Conservation (phyloP, 2,888 invertebrate species). For the Helobdella robusta region DNA sequence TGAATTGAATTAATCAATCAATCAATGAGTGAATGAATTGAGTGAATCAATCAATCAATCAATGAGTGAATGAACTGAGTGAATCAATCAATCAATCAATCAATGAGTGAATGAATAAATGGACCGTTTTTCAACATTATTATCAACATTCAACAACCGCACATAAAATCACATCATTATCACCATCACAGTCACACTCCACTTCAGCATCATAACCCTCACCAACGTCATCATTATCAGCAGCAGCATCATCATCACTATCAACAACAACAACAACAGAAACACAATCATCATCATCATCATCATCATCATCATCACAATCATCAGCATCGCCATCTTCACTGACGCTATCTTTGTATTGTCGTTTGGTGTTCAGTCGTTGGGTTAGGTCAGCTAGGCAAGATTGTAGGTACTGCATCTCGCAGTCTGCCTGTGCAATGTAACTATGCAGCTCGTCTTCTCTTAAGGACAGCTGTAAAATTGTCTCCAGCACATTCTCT, state of each 20-base stretch:
- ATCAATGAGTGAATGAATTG: neutral
- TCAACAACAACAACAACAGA: neutral
- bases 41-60: neutral
- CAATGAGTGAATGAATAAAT: neutral
- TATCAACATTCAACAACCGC: neutral
- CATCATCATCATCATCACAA: neutral
- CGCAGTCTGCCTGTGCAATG: neutral
- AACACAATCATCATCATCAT: neutral
- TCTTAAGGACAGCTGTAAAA: constrained; percentile 4
- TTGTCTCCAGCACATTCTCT: neutral
- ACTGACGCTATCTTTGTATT: neutral
- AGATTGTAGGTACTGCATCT: neutral
- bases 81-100: neutral
- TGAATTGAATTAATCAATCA: neutral
- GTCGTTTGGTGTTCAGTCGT: neutral
- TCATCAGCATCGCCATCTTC: neutral
- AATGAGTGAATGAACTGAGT: neutral
- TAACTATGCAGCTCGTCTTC: constrained; percentile 5
- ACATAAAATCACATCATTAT: neutral
- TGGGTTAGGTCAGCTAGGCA: neutral
- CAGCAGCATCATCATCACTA: neutral
- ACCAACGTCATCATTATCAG: neutral
- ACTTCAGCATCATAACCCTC: neutral
- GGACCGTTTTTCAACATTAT: neutral
- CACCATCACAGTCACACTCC: neutral